Evolutionary conservation across 2,113 vertebrate genomes (phyloP), one percentile per base, ranked within the genome.

Genomic region (Zeus faber): DNA sequence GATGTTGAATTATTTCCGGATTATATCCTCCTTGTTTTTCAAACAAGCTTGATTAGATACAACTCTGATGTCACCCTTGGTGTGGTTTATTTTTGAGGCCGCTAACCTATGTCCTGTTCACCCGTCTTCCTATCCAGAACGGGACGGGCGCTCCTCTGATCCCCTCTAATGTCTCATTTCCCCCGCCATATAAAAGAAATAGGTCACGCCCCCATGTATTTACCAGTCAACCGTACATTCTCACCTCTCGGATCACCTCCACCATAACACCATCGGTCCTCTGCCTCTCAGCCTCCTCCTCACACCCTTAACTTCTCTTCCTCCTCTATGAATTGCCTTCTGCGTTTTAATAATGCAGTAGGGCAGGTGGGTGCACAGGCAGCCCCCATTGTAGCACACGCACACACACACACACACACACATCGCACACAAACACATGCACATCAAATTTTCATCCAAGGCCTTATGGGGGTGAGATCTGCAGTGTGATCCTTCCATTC

Each of bases 301-400:
- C 40, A 23, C 24, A 54, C 33, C 37, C 54, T 60, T 47, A 77
- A 78, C 65, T 70, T 72, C 54, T 56, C 69, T 51, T 68, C 41
- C 67, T 74, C 64, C 51, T 62, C 72, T 68, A n/a, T 50, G 66
- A 72, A 61, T 65, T 37, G 20, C 73, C 66, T 62, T 72, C 47
- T 45, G 56, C 61, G 64, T 59, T 81, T 88, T 65, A 89, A 89
- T 88, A 88, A 89, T 89, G 85, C 82, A 88, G 71, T 8, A 68
- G 71, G 74, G 83, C 79, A 85, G 85, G 84, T 85, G 84, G 83
- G 62, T 26, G 47, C 76, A 81, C 82, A 77, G 54, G 14, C 73
- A 65, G 58, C 71, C 81, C 69, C 74, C 67, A 72, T 68, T 50
- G 61, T 71, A 75, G 67, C 59, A 43, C 57, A 63, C 47, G 44